A percentile compares a stretch with the other conserved stretches of the same genome.
These are phyloP conservation scores for Paramormyrops hopkinsi DNA, from an alignment of 2,797 vertebrate genomes.

Conservation along the genomic window DNA sequence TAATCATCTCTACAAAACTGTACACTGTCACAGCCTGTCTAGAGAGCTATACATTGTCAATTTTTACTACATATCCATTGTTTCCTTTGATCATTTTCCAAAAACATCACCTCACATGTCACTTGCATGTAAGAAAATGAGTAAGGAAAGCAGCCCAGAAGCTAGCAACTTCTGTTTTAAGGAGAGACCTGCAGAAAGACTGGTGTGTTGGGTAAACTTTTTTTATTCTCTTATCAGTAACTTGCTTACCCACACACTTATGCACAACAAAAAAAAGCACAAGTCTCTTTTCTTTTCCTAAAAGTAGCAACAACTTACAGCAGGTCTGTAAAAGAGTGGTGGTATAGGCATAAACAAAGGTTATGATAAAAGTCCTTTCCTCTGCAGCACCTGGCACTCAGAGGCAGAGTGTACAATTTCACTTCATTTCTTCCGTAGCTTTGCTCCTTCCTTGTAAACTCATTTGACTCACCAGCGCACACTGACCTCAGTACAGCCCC, in stretches of 20 bases:
- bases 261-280: background rate
- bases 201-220: slow-evolving; percentile 16
- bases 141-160: slow-evolving; percentile 40
- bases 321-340: slow-evolving; percentile 35
- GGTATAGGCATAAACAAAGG: slow-evolving; percentile 37
- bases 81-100: slow-evolving; percentile 37
- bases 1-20: background rate
- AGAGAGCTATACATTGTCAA: background rate
- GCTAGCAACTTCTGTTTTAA: slow-evolving; percentile 43
- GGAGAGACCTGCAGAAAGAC: slow-evolving; percentile 33
- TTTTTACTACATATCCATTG: background rate
- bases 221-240: slow-evolving; percentile 22
- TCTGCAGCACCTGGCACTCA: slow-evolving; percentile 55
- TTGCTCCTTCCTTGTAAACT: slow-evolving; percentile 61
- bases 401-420: slow-evolving; percentile 51
- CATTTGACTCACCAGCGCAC: slow-evolving; percentile 56
- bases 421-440: slow-evolving; percentile 56
- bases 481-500: slow-evolving; percentile 66
- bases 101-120: slow-evolving; percentile 39
- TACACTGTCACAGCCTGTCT: background rate
- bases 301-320: slow-evolving; percentile 37
- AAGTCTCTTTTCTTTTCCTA: slow-evolving; percentile 25
- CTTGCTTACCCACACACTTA: background rate
- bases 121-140: slow-evolving; percentile 38
- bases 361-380: slow-evolving; percentile 49